Evolutionary conservation across 2,888 invertebrate species (phyloP), one percentile per base, ranked within the genome.

Genomic region (Sinodicranocentrus sp.): DNA sequence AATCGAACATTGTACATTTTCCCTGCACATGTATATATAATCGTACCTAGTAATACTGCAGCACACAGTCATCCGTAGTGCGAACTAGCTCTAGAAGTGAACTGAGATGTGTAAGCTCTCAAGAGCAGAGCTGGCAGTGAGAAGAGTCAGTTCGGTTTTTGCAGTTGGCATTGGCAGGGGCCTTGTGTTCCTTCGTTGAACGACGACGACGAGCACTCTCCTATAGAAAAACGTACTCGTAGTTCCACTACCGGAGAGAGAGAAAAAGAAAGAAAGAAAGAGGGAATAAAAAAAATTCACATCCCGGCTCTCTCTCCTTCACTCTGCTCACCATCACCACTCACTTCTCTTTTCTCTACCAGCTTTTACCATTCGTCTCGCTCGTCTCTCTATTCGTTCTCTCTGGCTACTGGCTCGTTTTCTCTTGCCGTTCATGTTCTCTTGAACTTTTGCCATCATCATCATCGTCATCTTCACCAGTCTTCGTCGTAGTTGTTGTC

Each of bases 101-200:
- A 67, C 76, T 77, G 76, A 75, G 75, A 75, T 78, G 70, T 78
- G 57, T 68, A 73, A 72, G 72, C 80, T 73, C 72, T 72, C 72
- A 73, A 72, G 73, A 73, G 73, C 72, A 73, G 48, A 48, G 73
- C 67, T 72, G 59, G 63, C 57, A 80, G 67, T 43, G 26, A 80
- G 80, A 80, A 80, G 80, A 72, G 72, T 80, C 80, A 80, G 80
- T 80, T 73, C 80, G 72, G 48, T 80, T 79, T 80, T 73, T 80
- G 80, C 80, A 80, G 80, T 80, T 80, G 80, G 73, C 80, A 80
- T 80, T 80, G 80, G 80, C 80, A 80, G 80, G 80, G 80, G 80
- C 80, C 80, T 72, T 80, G 80, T 73, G 73, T 72, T 68, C 65
- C 71, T 68, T 70, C 78, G 78, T 78, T 70, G 79, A 48, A 65